Evolutionary conservation across 2,888 invertebrate genomes (phyloP), one percentile per base, ranked within the genome.

Genomic region (Anorthoa munda): DNA sequence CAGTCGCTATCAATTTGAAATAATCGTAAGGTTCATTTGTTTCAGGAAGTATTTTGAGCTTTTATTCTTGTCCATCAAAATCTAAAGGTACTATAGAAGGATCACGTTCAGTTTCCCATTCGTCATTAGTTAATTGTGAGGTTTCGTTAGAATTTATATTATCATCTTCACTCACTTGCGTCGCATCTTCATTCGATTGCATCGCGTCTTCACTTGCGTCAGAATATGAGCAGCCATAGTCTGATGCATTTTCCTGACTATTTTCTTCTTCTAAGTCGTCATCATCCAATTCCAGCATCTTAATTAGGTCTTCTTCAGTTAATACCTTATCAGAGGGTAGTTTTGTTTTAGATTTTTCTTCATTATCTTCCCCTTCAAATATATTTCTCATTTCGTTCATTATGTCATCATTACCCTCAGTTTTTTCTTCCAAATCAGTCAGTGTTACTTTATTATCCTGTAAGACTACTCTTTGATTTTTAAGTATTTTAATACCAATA

Each of bases 341-440:
- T 73, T 66, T 71, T 70, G 21, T 4, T 67, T 66, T 76, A 1
- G 67, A 46, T 68, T 67, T 76, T 65, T 77, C 68, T 74, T 75
- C 69, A 9, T 56, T 72, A 71, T 71, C 60, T 66, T 74, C 72
- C 45, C 23, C 71, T 76, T 80, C 53, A 80, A 77, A 74, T 74
- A 72, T 72, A 72, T 69, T 76, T 80, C 63, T 74, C 79, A 80
- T 77, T 77, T 74, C 68, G 7, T 74, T 51, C 72, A 80, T 78
- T 50, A 61, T 31, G 51, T 72, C 71, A 55, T 66, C 66, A 66
- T 18, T 56, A 66, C 55, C 55, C 55, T 55, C 66, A 66, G 4
- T 15, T 9, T 65, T 65, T 53, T 65, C 51, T 51, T 64, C 64
- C 31, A 64, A 64, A 64, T 64, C 64, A 51, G 64, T 31, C 64